These are phyloP conservation scores for Epicampocera succincta DNA, from an alignment of 2,888 invertebrate genomes.

Conservation along the genomic window DNA sequence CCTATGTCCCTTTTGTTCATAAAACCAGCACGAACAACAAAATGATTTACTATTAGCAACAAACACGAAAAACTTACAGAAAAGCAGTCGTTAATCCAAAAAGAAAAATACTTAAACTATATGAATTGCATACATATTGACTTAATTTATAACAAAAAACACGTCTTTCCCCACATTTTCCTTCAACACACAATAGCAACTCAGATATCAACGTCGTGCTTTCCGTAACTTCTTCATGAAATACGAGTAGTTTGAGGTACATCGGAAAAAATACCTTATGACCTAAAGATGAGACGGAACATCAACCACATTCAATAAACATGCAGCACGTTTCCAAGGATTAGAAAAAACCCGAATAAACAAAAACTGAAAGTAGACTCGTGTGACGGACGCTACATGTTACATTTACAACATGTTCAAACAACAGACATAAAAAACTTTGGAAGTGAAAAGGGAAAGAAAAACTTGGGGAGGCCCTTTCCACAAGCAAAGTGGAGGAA, in stretches of 20 bases:
- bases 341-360: too few species aligned
- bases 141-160: slow-evolving; percentile 28
- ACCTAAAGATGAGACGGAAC: too few species aligned
- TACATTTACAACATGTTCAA: slow-evolving; percentile 10
- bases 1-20: not conserved
- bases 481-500: too few species aligned
- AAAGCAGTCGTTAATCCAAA: slow-evolving; percentile 46
- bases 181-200: too few species aligned
- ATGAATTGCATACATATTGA: slow-evolving; percentile 51
- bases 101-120: slow-evolving; percentile 9
- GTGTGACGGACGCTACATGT: slow-evolving; percentile 6
- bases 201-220: too few species aligned
- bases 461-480: not conserved
- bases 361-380: too few species aligned
- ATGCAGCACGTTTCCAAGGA: not conserved
- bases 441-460: not conserved
- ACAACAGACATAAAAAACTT: not conserved
- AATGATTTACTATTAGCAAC: slow-evolving; percentile 59
- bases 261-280: too few species aligned
- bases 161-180: not conserved
- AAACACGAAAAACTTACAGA: slow-evolving; percentile 18
- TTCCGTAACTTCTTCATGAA: too few species aligned
- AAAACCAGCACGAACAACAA: slow-evolving; percentile 15
- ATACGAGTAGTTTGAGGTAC: too few species aligned
- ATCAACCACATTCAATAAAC: not conserved